Percentiles rank a stretch among this genome's conserved stretches.
phyloP scores from a whole-genome alignment of 2,797 vertebrate species.

The Pogonophryne albipinna region DNA sequence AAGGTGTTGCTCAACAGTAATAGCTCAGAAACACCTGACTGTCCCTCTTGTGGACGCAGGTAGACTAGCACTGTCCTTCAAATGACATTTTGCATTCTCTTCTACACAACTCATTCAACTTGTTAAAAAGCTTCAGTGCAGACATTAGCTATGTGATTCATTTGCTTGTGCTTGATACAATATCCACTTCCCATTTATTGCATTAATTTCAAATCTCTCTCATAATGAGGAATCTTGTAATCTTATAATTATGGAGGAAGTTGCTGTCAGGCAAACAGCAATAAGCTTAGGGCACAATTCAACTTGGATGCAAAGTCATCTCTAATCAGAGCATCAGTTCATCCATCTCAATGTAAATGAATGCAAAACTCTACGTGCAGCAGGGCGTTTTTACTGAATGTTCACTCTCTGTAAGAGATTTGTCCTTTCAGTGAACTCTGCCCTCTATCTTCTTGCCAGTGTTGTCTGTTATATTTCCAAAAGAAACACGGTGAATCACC shows the following conservation, averaged over 20 bases:
- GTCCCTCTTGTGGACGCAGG: constrained; percentile 80
- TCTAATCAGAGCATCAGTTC: constrained; percentile 80
- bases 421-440: constrained; percentile 85
- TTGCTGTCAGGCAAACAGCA: constrained; percentile 57
- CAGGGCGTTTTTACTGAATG: constrained; percentile 31
- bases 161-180: constrained; percentile 35
- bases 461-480: constrained; percentile 69
- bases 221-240: constrained; percentile 51
- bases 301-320: constrained; percentile 80
- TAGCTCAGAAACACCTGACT: constrained; percentile 21
- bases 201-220: constrained; percentile 46
- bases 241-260: constrained; percentile 56
- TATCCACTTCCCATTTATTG: no score
- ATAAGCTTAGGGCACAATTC: constrained; percentile 63
- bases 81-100: constrained; percentile 29
- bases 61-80: constrained; percentile 59
- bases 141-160: constrained; percentile 35
- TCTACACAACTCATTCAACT: constrained; percentile 32
- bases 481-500: constrained; percentile 75
- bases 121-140: constrained; percentile 11
- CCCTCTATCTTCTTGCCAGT: constrained; percentile 64
- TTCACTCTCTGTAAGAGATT: constrained; percentile 65
- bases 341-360: constrained; percentile 80
- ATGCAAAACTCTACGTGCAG: constrained; percentile 78
- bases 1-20: constrained; percentile 15